These are phyloP conservation scores for Pipa parva DNA, from an alignment of 2,113 vertebrate species.

Conservation along the genomic window DNA sequence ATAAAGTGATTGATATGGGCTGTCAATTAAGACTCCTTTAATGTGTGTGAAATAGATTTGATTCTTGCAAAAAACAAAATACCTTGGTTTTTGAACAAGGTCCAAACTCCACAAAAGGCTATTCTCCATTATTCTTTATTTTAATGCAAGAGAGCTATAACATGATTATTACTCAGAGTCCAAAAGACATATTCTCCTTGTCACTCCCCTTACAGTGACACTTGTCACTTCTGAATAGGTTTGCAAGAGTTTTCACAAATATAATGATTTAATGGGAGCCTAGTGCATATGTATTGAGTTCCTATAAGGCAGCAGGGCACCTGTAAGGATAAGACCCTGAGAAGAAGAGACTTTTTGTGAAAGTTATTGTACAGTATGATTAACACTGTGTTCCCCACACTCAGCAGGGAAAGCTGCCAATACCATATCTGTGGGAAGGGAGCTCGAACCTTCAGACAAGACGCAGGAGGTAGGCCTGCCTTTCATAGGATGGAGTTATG, in stretches of 20 bases:
- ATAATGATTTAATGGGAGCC: not conserved
- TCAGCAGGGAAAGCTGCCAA: not conserved
- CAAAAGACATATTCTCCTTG: conserved; percentile 33
- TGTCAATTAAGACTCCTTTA: too few relatives aligned
- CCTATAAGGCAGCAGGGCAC: not conserved
- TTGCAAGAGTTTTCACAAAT: conserved; percentile 23
- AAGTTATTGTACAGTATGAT: not conserved
- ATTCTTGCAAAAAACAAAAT: too few relatives aligned
- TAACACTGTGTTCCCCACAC: not conserved
- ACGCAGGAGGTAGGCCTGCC: too few relatives aligned
- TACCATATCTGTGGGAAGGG: too few relatives aligned
- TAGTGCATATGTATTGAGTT: not conserved
- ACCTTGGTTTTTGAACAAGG: not conserved
- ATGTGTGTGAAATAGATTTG: too few relatives aligned
- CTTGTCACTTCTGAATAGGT: conserved; percentile 29
- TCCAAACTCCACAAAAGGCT: not conserved
- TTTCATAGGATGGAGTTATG: too few relatives aligned
- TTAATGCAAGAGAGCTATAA: conserved; percentile 18
- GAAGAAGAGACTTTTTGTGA: too few relatives aligned
- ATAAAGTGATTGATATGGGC: too few relatives aligned
- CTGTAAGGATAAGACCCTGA: not conserved
- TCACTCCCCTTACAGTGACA: conserved; percentile 29
- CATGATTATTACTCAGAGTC: conserved; percentile 12
- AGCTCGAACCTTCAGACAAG: too few relatives aligned
- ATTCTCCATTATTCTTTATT: conserved; percentile 7